Base-by-base conservation (phyloP, 2,113 vertebrate species). In the Dicaeum eximium region DNA sequence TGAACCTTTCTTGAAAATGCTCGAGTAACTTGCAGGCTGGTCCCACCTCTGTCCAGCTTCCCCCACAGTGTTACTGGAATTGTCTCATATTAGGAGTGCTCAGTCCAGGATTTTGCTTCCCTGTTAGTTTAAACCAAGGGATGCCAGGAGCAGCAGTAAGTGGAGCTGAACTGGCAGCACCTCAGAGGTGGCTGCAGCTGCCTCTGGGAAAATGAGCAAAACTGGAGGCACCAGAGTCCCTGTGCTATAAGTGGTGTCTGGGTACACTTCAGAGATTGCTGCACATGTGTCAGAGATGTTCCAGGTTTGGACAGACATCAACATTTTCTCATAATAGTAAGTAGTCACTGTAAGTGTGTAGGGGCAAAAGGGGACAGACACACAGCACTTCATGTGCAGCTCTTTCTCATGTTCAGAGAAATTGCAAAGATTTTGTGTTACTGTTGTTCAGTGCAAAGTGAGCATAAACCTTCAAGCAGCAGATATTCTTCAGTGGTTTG, bases 261-360 rank as follows among this genome's bases (percentile, higher is more conserved):
- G 21, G 13, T 42, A 3, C 35, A 27, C 15, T 12, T 89, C 44
- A 83, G 69, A 67, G 27, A 38, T 47, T 57, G 28, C 37, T 57
- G 25, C 9, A 27, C 5, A 0, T 8, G 19, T 62, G 19, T 54
- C 21, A 47, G 42, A 23, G 33, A 54, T 64, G 47, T 7, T 77
- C 4, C 18, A 13, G 27, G 33, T 40, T 13, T 80, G 19, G 27
- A 31, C 2, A 61, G 66, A 88, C 27, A 51, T 12, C 13, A 45
- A 57, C 89, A 40, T n/a, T 77, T 82, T 48, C 24, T 69, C 20
- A 12, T 17, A 45, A 58, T 44, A 45, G 4, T 54, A 2, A 85
- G 37, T 2, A 21, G 7, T 53, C 6, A 4, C n/a, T 0, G 0
- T 40, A 13, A 35, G 12, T 7, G 27, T 61, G 30, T 27, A 30